Conservation (phyloP, 2,113 vertebrate species). For the Otolemur garnettii region DNA sequence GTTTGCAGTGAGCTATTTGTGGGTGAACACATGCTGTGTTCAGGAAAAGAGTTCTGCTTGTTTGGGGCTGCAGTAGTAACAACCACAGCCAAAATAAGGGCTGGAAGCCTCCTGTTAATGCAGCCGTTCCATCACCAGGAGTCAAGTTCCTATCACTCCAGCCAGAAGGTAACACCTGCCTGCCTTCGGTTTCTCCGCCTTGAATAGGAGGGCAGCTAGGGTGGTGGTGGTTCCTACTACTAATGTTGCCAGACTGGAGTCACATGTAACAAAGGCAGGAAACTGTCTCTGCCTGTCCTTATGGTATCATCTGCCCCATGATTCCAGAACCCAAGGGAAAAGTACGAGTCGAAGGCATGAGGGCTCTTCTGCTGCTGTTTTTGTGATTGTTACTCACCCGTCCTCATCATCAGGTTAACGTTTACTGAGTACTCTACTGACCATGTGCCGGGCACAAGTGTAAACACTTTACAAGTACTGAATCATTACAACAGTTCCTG, state of each 20-base stretch:
- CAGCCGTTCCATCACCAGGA: background rate
- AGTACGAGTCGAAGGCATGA: background rate
- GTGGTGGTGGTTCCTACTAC: background rate
- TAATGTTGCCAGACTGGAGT: background rate
- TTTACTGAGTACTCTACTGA: background rate
- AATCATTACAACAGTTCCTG: background rate
- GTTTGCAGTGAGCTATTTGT: slow-evolving; percentile 24
- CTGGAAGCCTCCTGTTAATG: background rate
- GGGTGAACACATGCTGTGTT: background rate
- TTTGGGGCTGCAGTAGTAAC: slow-evolving; percentile 52
- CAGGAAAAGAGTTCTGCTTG: slow-evolving; percentile 22
- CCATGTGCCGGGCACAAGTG: background rate
- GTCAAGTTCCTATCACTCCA: background rate
- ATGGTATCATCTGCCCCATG: background rate
- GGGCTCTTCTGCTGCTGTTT: background rate
- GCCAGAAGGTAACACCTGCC: background rate
- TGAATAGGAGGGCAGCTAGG: background rate
- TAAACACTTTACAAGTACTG: background rate
- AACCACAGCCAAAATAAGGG: slow-evolving; percentile 32
- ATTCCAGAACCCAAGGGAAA: background rate
- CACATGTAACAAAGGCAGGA: background rate
- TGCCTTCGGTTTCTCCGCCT: background rate
- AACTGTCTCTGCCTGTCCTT: background rate
- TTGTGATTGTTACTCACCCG: background rate
- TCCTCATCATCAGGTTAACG: background rate